Percentiles rank a stretch among this genome's conserved stretches.
Conservation (phyloP, 1,140 invertebrate genomes). For the Drosophila willistoni region DNA sequence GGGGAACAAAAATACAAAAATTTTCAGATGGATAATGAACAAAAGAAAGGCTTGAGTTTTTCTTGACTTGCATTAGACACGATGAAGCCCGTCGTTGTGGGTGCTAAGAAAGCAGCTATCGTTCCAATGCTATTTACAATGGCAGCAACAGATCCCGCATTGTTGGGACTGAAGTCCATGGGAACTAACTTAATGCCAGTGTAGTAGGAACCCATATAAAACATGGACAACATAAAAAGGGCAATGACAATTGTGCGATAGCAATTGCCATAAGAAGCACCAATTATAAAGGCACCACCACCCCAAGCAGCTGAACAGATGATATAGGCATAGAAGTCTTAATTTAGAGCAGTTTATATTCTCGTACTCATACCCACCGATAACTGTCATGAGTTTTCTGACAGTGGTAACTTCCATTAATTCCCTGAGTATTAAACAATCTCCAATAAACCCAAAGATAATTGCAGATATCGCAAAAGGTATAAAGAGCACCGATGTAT, state of each 20-base stretch:
- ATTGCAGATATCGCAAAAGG: not conserved
- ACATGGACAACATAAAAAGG: not conserved
- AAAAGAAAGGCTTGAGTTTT: not conserved
- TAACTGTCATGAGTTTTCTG: not conserved
- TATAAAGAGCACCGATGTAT: not conserved
- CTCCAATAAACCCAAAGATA: constrained; percentile 1
- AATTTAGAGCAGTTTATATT: not conserved
- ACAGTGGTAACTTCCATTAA: not conserved
- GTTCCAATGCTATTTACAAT: constrained; percentile 86
- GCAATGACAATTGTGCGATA: not conserved
- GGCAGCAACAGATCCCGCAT: constrained; percentile 90
- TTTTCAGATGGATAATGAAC: not conserved
- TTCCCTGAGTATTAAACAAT: not conserved
- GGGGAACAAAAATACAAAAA: not conserved
- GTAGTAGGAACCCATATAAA: constrained; percentile 85
- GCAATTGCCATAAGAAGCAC: not conserved
- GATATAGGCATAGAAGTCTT: not conserved
- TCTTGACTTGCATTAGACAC: not conserved
- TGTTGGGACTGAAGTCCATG: constrained; percentile 90
- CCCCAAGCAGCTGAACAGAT: not conserved
- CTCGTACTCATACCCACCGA: not conserved
- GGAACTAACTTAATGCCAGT: constrained; percentile 89
- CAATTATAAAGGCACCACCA: not conserved
- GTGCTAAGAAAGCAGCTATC: constrained; percentile 2
- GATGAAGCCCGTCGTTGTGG: not conserved